These are phyloP conservation scores for Ceyx melanurus DNA, from an alignment of 2,113 vertebrate genomes.

Conservation along the genomic window DNA sequence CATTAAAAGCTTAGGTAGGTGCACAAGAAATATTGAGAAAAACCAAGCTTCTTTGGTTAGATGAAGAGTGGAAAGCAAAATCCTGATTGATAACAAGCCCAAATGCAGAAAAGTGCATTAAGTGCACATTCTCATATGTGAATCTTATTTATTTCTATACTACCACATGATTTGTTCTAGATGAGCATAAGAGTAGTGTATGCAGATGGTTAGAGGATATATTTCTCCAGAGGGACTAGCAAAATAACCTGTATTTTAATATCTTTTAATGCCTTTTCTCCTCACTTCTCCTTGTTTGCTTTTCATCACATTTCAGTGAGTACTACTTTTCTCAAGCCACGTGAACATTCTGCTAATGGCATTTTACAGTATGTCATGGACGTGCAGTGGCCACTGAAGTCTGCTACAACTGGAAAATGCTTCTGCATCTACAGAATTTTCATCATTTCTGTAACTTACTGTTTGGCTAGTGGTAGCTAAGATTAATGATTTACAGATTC, in stretches of 20 bases:
- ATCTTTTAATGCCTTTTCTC: neutral
- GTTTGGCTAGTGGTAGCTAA: neutral
- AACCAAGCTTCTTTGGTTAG: neutral
- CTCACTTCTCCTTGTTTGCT: neutral
- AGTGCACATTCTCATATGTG: neutral
- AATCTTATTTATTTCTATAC: neutral
- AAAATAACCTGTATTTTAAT: neutral
- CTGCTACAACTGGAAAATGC: neutral
- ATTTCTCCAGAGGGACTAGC: neutral
- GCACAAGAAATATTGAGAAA: neutral
- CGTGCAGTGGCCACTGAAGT: neutral
- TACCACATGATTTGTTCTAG: neutral
- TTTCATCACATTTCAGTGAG: neutral
- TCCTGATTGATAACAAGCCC: neutral
- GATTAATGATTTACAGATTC: neutral
- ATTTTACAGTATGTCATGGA: neutral
- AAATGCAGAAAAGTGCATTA: neutral
- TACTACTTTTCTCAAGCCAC: neutral
- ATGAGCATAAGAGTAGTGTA: neutral
- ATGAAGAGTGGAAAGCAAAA: neutral
- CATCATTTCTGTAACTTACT: neutral
- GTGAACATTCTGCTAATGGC: neutral
- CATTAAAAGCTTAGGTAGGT: neutral
- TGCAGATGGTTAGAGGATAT: neutral
- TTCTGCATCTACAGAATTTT: neutral